phyloP scores from a whole-genome alignment of 2,113 vertebrate species.

The Paradisaea rubra region DNA sequence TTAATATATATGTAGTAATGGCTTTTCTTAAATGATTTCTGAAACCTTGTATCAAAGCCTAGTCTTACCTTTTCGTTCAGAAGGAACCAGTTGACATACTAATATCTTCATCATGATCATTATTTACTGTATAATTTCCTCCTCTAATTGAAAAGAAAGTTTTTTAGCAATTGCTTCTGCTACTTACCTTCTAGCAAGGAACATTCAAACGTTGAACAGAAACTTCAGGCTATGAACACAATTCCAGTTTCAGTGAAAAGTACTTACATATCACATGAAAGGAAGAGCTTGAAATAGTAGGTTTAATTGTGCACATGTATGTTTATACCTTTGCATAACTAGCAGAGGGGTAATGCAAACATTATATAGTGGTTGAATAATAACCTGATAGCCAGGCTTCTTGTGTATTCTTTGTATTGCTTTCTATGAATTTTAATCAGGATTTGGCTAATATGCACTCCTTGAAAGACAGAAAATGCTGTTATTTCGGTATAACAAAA shows the following conservation, averaged over 20 bases:
- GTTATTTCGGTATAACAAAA: background rate
- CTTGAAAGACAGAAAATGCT: background rate
- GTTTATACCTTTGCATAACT: background rate
- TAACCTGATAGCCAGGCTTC: background rate
- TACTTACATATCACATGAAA: background rate
- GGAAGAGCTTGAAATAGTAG: background rate
- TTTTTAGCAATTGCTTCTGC: background rate
- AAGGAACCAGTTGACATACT: background rate
- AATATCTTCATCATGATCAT: background rate
- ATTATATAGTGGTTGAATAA: background rate
- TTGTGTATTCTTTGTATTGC: conserved; percentile 31
- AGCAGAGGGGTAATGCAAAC: background rate
- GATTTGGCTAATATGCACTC: background rate
- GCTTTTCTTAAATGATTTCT: background rate
- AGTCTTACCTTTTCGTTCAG: background rate
- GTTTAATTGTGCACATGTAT: background rate
- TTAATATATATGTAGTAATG: background rate
- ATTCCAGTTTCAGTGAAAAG: background rate
- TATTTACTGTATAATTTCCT: background rate
- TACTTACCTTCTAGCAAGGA: background rate
- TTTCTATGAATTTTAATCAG: conserved; percentile 21
- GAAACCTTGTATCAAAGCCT: background rate
- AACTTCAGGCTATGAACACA: background rate
- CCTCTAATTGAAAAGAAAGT: background rate
- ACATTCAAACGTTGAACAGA: background rate